A percentile compares a stretch with the other conserved stretches of the same genome.
Evolutionary conservation across 2,888 invertebrate species (phyloP).

Genomic region (Rhyacophila evoluta): DNA sequence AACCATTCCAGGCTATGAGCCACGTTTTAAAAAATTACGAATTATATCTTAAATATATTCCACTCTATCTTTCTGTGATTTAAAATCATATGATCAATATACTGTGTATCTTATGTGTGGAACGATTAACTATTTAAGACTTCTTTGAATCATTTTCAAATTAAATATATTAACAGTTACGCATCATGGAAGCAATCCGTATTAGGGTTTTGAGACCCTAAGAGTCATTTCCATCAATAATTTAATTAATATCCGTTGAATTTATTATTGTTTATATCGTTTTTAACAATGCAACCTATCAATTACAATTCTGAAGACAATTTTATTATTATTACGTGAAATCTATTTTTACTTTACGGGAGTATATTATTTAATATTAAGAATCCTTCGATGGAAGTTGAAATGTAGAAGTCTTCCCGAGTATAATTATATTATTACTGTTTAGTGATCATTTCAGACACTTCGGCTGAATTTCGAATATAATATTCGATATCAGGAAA

Average conservation of each 20-base stretch:
- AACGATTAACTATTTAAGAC: not conserved
- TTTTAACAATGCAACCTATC: not conserved
- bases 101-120: not conserved
- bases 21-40: not conserved
- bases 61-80: slow-evolving; percentile 40
- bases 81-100: slow-evolving; percentile 32
- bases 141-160: slow-evolving; percentile 1
- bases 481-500: no score
- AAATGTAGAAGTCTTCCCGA: slow-evolving; percentile 34
- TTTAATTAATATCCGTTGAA: not conserved
- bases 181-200: slow-evolving; percentile 25
- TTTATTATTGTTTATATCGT: not conserved
- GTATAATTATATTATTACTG: no score
- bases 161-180: not conserved
- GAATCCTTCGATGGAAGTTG: slow-evolving; percentile 38
- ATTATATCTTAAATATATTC: not conserved
- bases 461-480: no score
- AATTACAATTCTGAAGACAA: not conserved
- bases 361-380: not conserved
- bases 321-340: not conserved
- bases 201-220: slow-evolving; percentile 37
- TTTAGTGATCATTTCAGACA: no score
- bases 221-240: slow-evolving; percentile 3
- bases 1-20: slow-evolving; percentile 38
- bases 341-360: not conserved